Conservation (phyloP, 2,113 vertebrate genomes). For the Mohoua ochrocephala region DNA sequence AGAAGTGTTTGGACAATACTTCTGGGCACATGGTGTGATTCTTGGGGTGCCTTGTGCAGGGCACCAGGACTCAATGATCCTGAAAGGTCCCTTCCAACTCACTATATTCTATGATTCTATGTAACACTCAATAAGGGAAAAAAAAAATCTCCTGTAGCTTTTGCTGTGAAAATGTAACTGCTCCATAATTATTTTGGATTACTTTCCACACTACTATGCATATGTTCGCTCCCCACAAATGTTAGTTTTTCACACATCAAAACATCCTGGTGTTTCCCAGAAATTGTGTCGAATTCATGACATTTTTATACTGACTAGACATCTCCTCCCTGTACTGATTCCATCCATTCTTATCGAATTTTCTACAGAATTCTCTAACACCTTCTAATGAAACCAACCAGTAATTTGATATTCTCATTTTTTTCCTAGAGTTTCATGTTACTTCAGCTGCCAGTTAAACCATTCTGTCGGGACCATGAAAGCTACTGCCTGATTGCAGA, state of each 20-base stretch:
- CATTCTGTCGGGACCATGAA: background rate
- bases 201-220: background rate
- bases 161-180: background rate
- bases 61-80: background rate
- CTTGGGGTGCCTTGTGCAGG: background rate
- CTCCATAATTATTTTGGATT: background rate
- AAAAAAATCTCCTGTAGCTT: background rate
- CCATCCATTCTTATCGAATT: background rate
- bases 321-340: background rate
- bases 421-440: background rate
- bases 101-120: background rate
- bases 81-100: background rate
- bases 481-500: background rate
- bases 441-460: background rate
- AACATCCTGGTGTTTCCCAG: background rate
- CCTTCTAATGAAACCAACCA: background rate
- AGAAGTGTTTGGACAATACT: background rate
- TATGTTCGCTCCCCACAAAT: background rate
- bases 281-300: background rate
- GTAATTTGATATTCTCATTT: background rate
- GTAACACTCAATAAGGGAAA: background rate
- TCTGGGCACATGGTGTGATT: background rate
- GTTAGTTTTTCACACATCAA: background rate
- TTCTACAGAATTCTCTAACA: background rate
- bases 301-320: background rate